Evolutionary conservation across 2,113 vertebrate genomes (phyloP), one percentile per base, ranked within the genome.

Genomic region (Verasper variegatus): DNA sequence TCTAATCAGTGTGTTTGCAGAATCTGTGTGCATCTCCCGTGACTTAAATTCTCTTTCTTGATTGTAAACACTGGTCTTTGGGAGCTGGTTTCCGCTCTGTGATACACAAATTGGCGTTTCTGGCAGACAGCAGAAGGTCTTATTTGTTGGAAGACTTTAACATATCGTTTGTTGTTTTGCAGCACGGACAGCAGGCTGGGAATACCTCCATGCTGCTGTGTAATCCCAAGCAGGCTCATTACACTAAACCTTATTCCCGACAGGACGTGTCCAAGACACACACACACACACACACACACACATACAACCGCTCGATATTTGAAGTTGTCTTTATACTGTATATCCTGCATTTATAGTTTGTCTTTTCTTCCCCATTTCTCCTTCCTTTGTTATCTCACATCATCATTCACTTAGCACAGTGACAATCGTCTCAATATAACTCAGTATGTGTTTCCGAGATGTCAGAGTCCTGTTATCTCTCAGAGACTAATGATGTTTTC

Each of bases 171-270:
- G 74, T 73, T 70, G 75, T 89, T 76, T 88, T 78, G 86, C 80
- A 81, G 76, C 65, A 56, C 27, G 21, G 67, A 66, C 65, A 74
- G 78, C 65, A 61, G 64, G 47, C 47, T 45, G 77, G 65, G 64
- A 86, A 86, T 74, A 76, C 81, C 71, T 77, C 70, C 71, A 64
- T 15, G 61, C 74, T 45, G n/a, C 71, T 66, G 80, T 61, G 37
- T 86, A 88, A 93, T 91, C 88, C 86, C 82, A 77, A 24, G 77
- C 65, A 92, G 83, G 67, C 92, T 92, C 86, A 91, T 88, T 88
- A 87, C 60, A 70, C 57, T 59, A 86, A 81, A 85, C 63, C 26
- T 49, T 76, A 74, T 73, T 90, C 86, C 77, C 85, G n/a, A n/a
- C 42, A 26, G 80, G 70, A 85, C 7, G 20, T 5, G 20, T 61